phyloP scores from a whole-genome alignment of 2,797 vertebrate species.

The Podarcis siculus region DNA sequence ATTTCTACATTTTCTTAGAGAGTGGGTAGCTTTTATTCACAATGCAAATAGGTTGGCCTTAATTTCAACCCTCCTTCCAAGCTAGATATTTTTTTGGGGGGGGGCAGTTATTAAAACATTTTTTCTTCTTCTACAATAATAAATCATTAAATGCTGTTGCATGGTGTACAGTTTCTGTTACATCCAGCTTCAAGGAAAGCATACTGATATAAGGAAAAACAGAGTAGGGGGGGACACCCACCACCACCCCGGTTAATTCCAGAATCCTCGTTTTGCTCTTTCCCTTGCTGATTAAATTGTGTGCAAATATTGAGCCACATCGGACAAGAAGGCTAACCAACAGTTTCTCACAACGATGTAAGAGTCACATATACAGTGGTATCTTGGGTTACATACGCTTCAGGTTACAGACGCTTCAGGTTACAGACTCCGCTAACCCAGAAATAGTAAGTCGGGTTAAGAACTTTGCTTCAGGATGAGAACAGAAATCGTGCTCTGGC shows the following conservation, averaged over 20 bases:
- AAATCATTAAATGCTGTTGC: conserved; percentile 51
- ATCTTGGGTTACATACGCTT: too few species aligned
- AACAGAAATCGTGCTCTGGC: too few species aligned
- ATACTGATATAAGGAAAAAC: conserved; percentile 19
- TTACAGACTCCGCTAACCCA: too few species aligned
- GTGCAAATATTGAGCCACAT: background rate
- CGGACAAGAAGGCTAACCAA: background rate
- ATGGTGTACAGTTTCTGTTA: conserved; percentile 16
- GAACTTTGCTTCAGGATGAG: too few species aligned
- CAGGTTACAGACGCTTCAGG: too few species aligned
- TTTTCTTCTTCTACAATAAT: conserved; percentile 67
- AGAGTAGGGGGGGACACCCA: conserved; percentile 13
- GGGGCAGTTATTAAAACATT: conserved; percentile 59
- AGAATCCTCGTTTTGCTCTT: conserved; percentile 28
- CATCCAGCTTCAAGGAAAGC: conserved; percentile 25
- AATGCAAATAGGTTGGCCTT: conserved; percentile 77
- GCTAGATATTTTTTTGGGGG: background rate
- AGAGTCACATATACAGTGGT: conserved; percentile 23
- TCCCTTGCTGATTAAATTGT: conserved; percentile 8
- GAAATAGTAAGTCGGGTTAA: too few species aligned
- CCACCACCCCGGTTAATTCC: conserved; percentile 1
- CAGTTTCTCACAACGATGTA: conserved; percentile 39
- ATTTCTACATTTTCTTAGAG: conserved; percentile 76
- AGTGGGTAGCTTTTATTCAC: conserved; percentile 75
- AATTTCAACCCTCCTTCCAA: conserved; percentile 76